Base-by-base conservation (phyloP, 2,888 invertebrate species). In the Dysmachus trigonus region DNA sequence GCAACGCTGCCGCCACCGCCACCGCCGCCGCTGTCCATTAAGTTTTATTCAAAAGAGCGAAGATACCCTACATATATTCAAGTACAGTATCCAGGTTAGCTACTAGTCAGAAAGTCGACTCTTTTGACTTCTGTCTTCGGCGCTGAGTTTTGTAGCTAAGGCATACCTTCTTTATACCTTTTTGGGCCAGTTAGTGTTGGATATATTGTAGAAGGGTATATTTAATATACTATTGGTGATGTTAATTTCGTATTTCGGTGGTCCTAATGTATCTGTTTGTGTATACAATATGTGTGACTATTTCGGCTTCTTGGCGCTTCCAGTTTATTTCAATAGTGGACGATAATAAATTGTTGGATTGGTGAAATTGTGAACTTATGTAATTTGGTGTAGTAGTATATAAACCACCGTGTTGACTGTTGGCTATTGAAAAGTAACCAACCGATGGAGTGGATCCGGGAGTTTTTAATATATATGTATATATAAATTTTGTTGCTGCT, bases 91-190 rank as follows among this genome's bases (percentile, higher is more conserved):
- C 74, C 85, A 74, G 85, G 73, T 85, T 51, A 85, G 85, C 85
- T 77, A 77, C 76, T 85, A 77, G 77, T 62, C 85, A 85, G 85
- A 85, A 85, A 85, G 85, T 85, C 85, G 85, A 85, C 85, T 85
- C 77, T 53, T 85, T 74, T 77, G 85, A 85, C 85, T 85, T 85
- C 85, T 85, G 85, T 85, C 74, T 85, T 73, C 35, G 76, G 76
- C 31, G 76, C 72, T 74, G 85, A 51, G 74, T 74, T 74, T 74
- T 41, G 38, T 38, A 62, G 81, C 77, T 22, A n/a, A 27, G 51
- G 53, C 81, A n/a, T n/a, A 81, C 62, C 81, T 62, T 81, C 81
- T 62, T 81, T 18, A 62, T 22, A 62, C 30, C 47, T 53, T 81
- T 7, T 51, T 30, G n/a, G n/a, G n/a, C n/a, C 53, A 81, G 81